Conservation (phyloP, 1,140 invertebrate species). For the Orchesella cincta region DNA sequence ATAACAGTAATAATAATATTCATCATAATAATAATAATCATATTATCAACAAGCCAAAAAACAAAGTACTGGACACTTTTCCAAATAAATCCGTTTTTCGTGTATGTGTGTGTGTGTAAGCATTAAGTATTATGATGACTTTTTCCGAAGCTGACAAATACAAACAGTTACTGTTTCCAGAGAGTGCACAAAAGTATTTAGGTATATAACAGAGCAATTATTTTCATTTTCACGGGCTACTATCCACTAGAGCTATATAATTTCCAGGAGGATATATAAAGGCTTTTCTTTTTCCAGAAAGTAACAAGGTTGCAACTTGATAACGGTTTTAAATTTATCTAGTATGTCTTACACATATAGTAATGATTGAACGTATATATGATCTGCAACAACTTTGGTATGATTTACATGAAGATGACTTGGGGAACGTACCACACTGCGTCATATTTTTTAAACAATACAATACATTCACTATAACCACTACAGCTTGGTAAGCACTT, state of each 20-base stretch:
- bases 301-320: conserved; percentile 20
- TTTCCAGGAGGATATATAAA: conserved; percentile 10
- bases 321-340: conserved; percentile 18
- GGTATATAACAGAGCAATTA: background rate
- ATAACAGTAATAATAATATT: conserved; percentile 6
- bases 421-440: conserved; percentile 2
- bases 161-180: too few relatives aligned
- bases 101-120: background rate
- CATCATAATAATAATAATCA: conserved; percentile 19
- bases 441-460: background rate
- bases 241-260: background rate
- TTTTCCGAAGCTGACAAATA: too few relatives aligned
- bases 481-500: background rate
- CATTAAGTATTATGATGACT: background rate
- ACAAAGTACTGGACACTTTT: conserved; percentile 4
- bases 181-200: background rate
- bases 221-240: background rate
- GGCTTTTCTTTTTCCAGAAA: conserved; percentile 10
- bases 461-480: background rate
- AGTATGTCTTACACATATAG: background rate
- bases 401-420: conserved; percentile 25
- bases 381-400: conserved; percentile 26
- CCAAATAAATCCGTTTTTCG: too few relatives aligned
- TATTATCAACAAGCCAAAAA: conserved; percentile 16
- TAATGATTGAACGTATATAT: conserved; percentile 24